Base-by-base conservation (phyloP, 2,888 invertebrate species). In the Epiblema foenella region DNA sequence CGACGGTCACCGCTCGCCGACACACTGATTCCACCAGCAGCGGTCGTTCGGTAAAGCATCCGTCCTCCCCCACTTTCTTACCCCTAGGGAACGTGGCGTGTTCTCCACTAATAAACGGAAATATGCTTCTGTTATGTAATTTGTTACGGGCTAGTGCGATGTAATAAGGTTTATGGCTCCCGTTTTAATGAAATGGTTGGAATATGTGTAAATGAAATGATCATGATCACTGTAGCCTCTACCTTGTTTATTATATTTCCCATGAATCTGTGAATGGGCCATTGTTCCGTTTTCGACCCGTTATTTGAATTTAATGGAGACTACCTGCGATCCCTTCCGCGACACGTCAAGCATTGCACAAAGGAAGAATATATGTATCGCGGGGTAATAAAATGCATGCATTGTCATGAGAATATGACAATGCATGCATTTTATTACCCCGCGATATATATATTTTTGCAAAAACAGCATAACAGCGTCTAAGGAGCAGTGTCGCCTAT, bases 1-100 rank as follows among this genome's bases (percentile, higher is more conserved):
- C 88, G 84, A 66, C 71, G 69, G 58, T 42, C 69, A 64, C 64
- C 69, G 17, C 63, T 52, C n/a, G 24, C 71, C 71, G 65, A 51
- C 63, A 56, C 39, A 54, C 68, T 54, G 20, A 54, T 29, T 18
- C 52, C 58, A 60, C 54, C 60, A 60, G 15, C 51, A 60, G 29
- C 60, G 60, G 60, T 60, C 68, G 42, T 18, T 57, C 20, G 64
- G 69, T 64, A 64, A 69, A 29, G 52, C 64, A 54, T 54, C 51
- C 39, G 11, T 64, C 51, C 58, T 5, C 33, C 8, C 11, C 62
- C 49, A 33, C 15, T 33, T 10, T 0, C 46, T 15, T 15, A n/a
- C 39, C 64, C 46, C 54, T 29, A 46, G 59, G 67, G 67, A 62
- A 56, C 33, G 57, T 72, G 18, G 67, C 71, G 68, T 68, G 54